phyloP scores from a whole-genome alignment of 2,888 invertebrate species.

The Nephrotoma appendiculata region DNA sequence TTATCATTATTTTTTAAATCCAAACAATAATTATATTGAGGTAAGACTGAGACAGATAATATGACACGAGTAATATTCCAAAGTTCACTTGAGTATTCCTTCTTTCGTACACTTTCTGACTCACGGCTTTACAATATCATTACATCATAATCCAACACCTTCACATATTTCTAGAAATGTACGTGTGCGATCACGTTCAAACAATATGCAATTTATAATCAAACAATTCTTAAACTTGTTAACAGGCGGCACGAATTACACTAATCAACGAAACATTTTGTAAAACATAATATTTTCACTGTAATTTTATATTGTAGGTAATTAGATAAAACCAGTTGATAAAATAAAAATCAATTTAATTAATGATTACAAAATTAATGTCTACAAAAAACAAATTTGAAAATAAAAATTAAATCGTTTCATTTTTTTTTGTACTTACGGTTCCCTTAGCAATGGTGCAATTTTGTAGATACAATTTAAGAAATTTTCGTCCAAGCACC shows the following conservation, averaged over 20 bases:
- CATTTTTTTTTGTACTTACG: slow-evolving; percentile 48
- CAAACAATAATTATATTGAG: neutral
- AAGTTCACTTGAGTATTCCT: neutral
- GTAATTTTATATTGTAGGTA: neutral
- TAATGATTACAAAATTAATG: slow-evolving; percentile 10
- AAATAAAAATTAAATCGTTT: slow-evolving; percentile 5
- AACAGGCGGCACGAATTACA: neutral
- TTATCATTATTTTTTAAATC: neutral
- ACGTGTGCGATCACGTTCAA: neutral
- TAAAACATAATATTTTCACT: neutral
- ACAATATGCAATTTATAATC: neutral
- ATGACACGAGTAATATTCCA: neutral
- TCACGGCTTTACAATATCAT: neutral
- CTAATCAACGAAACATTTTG: neutral
- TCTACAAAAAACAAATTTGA: slow-evolving; percentile 9
- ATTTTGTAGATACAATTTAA: slow-evolving; percentile 64
- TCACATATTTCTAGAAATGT: neutral
- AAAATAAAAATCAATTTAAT: slow-evolving; percentile 10
- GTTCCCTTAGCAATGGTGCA: slow-evolving; percentile 62
- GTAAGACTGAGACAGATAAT: neutral
- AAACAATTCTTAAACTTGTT: neutral
- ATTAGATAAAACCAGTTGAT: neutral
- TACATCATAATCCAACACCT: neutral
- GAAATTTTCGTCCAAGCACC: slow-evolving; percentile 62
- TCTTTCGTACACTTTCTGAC: neutral